Base-by-base conservation (phyloP, 2,113 vertebrate genomes). In the Murina feae region DNA sequence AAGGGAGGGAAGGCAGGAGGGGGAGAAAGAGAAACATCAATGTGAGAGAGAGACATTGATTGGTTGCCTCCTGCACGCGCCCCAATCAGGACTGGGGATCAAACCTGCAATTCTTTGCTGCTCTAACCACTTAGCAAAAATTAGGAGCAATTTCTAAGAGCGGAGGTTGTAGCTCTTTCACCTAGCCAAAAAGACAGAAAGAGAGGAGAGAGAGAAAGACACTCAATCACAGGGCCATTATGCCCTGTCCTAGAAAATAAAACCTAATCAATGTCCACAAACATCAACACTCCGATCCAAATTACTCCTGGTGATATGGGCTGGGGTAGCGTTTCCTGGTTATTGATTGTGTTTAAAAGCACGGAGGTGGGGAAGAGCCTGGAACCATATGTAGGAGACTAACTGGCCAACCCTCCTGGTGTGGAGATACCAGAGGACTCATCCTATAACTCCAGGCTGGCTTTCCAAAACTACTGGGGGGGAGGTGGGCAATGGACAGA, bases 271-370 rank as follows among this genome's bases (percentile, higher is more conserved):
- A 30, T 9, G 14, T 42, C n/a, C 23, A 49, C 58, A n/a, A 37
- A 35, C n/a, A 35, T 55, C 51, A 16, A 5, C 7, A 37, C 35
- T 69, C 20, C 5, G 13, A 42, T 30, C 16, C 23, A 25, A 30
- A 51, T 25, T 5, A 32, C 53, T 44, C 32, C 81, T 18, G 16
- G 51, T 5, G 6, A 30, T 6, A 55, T 16, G 79, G 55, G 23
- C 0, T 10, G 21, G 16, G 18, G 37, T 3, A 3, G 17, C 1
- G 5, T 16, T 55, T 49, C 65, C 12, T 39, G n/a, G 28, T 9
- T 51, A 10, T 9, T 4, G 23, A 17, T 51, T 74, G 69, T 51
- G 30, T 44, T 51, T 7, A 44, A 53, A 49, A 28, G 9, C 35
- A 14, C 0, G 25, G 13, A 49, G 47, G 16, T 1, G 2, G 85